Conservation (phyloP, 2,113 vertebrate genomes). For the Neodon shergylaensis region DNA sequence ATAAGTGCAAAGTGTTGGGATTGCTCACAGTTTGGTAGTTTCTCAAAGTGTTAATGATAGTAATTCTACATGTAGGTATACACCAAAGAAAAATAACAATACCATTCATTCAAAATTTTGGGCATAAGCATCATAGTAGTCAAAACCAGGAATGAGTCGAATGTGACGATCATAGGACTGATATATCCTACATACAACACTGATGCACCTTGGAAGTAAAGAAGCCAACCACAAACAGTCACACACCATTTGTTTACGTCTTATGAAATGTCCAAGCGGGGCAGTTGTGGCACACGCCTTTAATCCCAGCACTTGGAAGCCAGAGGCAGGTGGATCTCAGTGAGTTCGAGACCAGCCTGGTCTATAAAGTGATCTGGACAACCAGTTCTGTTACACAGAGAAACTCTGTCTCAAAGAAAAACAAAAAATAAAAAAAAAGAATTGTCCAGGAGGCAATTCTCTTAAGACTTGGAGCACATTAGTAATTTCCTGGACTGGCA, state of each 20-base stretch:
- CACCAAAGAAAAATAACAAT: conserved; percentile 4
- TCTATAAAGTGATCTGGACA: too few species aligned
- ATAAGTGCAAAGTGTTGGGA: background rate
- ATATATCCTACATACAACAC: background rate
- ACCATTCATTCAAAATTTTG: background rate
- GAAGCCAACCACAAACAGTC: background rate
- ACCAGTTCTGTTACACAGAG: too few species aligned
- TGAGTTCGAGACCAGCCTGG: too few species aligned
- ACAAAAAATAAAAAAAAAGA: too few species aligned
- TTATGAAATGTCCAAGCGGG: background rate
- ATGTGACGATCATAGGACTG: background rate
- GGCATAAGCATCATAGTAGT: background rate
- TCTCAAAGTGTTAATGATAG: background rate
- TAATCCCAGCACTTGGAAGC: too few species aligned
- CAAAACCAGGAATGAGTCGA: background rate
- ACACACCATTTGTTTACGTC: background rate
- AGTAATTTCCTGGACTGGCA: background rate
- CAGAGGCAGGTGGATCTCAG: too few species aligned
- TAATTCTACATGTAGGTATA: background rate
- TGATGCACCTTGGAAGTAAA: background rate
- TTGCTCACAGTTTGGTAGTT: background rate
- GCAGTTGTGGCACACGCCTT: too few species aligned
- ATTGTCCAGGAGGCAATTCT: background rate
- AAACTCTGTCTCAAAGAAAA: too few species aligned
- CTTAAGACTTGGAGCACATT: background rate